These are phyloP conservation scores for Micromys minutus DNA, from an alignment of 2,113 vertebrate species.

Conservation along the genomic window DNA sequence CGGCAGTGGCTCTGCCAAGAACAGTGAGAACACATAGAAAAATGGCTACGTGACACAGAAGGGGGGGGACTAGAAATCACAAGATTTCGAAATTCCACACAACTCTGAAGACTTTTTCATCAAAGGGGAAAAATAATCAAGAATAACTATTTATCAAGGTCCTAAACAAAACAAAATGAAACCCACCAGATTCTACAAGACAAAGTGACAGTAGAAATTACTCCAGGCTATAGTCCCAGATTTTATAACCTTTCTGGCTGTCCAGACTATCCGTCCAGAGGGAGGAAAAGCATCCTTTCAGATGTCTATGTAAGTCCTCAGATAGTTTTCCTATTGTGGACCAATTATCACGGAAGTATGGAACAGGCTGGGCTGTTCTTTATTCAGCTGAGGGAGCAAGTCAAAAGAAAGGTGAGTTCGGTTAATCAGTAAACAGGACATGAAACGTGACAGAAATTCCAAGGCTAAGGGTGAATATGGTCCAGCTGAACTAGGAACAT, in stretches of 20 bases:
- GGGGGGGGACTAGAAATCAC: not conserved
- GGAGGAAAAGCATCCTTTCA: not conserved
- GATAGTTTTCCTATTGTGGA: not conserved
- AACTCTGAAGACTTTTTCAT: not conserved
- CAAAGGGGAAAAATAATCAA: not conserved
- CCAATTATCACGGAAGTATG: not conserved
- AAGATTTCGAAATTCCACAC: not conserved
- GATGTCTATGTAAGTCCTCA: not conserved
- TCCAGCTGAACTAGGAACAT: not conserved
- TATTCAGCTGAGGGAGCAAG: not conserved
- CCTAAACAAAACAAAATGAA: not conserved
- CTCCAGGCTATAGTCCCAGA: not conserved
- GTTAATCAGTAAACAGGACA: not conserved
- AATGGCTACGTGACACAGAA: not conserved
- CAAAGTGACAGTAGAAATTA: not conserved
- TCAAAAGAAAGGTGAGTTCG: not conserved
- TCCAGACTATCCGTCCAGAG: not conserved
- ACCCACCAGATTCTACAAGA: not conserved
- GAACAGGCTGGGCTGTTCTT: not conserved
- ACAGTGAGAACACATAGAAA: not conserved
- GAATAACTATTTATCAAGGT: not conserved
- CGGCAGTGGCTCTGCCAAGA: not conserved
- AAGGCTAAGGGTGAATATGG: not conserved
- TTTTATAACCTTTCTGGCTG: not conserved
- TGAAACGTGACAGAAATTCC: not conserved